Evolutionary conservation across 1,140 invertebrate genomes (phyloP), one percentile per base, ranked within the genome.

Genomic region (Euura saliciscinereae): DNA sequence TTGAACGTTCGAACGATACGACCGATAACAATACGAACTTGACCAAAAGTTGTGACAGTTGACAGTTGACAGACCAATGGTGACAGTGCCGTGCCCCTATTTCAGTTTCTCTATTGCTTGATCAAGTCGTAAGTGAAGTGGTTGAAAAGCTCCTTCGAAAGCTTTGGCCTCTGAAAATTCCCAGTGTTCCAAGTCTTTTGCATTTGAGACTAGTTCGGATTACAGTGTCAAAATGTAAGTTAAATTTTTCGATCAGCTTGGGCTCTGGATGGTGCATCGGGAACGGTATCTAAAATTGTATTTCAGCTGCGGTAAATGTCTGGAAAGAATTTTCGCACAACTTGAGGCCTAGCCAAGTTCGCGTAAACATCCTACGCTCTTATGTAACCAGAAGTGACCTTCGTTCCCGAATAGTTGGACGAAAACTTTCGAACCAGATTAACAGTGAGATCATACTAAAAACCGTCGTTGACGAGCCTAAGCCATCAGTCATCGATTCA

Each of bases 1-100:
- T 59, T 59, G 51, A 59, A 59, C 13, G 51, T 59, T n/a, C 51
- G 51, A 67, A 67, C 66, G 66, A 67, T 28, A 28, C 8, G 66
- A 67, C 8, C 28, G 66, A 67, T 67, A 13, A 64, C 13, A 10
- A 67, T 8, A 67, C 66, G 66, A 67, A 42, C 8, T 42, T n/a
- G 51, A 59, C 51, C 51, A n/a, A 11, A n/a, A n/a, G 13, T 59
- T 3, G 10, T 59, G 51, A 59, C 51, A 59, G 51, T 59, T 59
- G 51, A 59, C 51, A 59, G 51, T 59, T 8, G 28, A 28, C 28
- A 28, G 28, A 28, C 28, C 28, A 28, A 28, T 28, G 28, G 28
- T 28, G 28, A 28, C 28, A 28, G 28, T 28, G 28, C 28, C 28
- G 28, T 28, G 28, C 28, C 28, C 28, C 28, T 28, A 28, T 28